Evolutionary conservation across 2,797 vertebrate genomes (phyloP).

Genomic region (Cirrhinus molitorella): DNA sequence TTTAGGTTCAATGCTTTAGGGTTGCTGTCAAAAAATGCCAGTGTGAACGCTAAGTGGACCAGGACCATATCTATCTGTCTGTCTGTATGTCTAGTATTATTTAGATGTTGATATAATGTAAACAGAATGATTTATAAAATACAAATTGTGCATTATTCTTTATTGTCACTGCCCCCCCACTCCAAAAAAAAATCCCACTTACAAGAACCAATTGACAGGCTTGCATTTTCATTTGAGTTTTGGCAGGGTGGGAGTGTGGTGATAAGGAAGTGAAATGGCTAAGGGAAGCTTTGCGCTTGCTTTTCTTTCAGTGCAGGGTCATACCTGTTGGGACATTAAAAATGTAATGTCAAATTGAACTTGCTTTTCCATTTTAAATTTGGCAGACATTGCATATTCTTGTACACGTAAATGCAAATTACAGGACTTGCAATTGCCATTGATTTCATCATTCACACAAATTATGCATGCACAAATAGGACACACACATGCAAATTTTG

Average conservation of each 20-base stretch:
- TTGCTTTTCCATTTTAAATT: slow-evolving; percentile 15
- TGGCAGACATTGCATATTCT: slow-evolving; percentile 9
- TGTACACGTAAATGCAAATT: slow-evolving; percentile 12
- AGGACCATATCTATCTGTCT: neutral
- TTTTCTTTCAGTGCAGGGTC: slow-evolving; percentile 25
- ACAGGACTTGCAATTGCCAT: slow-evolving; percentile 28
- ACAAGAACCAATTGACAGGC: slow-evolving; percentile 9
- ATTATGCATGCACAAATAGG: slow-evolving; percentile 32
- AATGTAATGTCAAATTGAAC: slow-evolving; percentile 32
- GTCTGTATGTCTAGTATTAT: neutral
- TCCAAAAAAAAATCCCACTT: slow-evolving; percentile 15
- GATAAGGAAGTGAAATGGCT: slow-evolving; percentile 17
- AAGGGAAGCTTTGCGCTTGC: neutral
- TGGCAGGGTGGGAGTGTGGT: slow-evolving; percentile 9
- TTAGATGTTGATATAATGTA: neutral
- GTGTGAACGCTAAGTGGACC: too few relatives aligned
- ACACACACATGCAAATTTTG: neutral
- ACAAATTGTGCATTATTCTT: neutral
- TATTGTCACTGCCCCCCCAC: neutral
- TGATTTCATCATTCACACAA: slow-evolving; percentile 28
- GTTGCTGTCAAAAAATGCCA: too few relatives aligned
- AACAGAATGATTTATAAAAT: neutral
- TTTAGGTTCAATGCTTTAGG: too few relatives aligned
- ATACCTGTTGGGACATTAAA: slow-evolving; percentile 29
- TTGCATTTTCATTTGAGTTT: slow-evolving; percentile 6